These are phyloP conservation scores for Caprella mutica DNA, from an alignment of 2,888 invertebrate genomes.

Conservation along the genomic window DNA sequence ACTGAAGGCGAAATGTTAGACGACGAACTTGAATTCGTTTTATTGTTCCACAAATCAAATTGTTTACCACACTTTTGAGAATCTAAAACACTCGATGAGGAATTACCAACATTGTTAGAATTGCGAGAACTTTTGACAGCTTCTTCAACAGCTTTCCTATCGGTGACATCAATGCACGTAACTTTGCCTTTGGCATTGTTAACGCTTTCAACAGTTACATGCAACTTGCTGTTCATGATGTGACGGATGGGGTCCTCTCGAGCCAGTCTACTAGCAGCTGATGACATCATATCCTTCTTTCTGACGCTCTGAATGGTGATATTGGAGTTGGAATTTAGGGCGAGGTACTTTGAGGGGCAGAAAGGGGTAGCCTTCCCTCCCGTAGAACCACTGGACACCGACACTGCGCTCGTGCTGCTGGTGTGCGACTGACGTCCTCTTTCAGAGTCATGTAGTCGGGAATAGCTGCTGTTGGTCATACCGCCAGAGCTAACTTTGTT, in stretches of 20 bases:
- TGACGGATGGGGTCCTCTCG: conserved; percentile 12
- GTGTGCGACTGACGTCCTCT: not conserved
- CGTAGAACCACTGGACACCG: too few species aligned
- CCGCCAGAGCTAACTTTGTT: conserved; percentile 31
- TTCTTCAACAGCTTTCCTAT: conserved; percentile 32
- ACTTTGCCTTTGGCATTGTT: conserved; percentile 22
- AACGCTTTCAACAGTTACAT: conserved; percentile 9
- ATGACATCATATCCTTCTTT: conserved; percentile 26
- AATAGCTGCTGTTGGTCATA: not conserved
- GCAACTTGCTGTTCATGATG: not conserved
- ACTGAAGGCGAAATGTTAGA: not conserved
- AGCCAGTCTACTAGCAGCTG: conserved; percentile 13
- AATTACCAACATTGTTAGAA: conserved; percentile 21
- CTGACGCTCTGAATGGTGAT: conserved; percentile 34
- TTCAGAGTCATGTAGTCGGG: conserved; percentile 2
- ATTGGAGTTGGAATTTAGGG: conserved; percentile 32
- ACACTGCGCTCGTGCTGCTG: conserved; percentile 7
- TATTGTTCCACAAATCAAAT: conserved; percentile 4
- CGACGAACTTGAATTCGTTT: not conserved
- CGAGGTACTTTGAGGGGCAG: conserved; percentile 20
- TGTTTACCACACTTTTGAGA: conserved; percentile 9
- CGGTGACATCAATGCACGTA: conserved; percentile 31
- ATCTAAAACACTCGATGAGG: too few species aligned
- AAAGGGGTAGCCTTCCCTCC: not conserved
- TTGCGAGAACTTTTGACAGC: conserved; percentile 32